These are phyloP conservation scores for Emydoidea blandingii DNA, from an alignment of 2,797 vertebrate species.

Conservation along the genomic window DNA sequence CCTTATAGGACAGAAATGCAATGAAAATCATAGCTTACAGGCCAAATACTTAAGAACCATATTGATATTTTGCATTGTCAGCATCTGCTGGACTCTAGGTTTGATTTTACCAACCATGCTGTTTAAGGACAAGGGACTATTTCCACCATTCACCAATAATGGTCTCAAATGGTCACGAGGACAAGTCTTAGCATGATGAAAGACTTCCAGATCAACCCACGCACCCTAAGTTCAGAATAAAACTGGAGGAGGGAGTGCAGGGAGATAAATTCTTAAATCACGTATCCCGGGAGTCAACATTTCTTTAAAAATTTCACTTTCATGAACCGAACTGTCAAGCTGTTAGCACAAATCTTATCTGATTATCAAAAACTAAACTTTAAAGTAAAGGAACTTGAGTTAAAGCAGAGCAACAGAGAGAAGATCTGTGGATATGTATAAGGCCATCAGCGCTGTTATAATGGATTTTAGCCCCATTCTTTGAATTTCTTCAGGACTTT, in stretches of 20 bases:
- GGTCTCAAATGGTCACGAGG: neutral
- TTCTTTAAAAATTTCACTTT: neutral
- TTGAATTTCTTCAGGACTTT: neutral
- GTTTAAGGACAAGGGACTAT: neutral
- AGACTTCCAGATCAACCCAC: neutral
- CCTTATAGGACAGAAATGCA: neutral
- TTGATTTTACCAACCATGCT: neutral
- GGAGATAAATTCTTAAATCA: constrained; percentile 11
- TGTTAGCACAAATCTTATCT: neutral
- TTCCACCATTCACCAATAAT: neutral
- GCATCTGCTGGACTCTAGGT: neutral
- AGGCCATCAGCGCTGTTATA: neutral
- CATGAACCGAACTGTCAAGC: neutral
- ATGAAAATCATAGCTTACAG: neutral
- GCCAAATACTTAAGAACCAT: constrained; percentile 17
- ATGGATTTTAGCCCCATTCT: neutral
- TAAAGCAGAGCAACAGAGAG: neutral
- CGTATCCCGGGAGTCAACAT: neutral
- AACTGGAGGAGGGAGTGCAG: neutral
- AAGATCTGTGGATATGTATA: neutral
- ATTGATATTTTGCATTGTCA: neutral
- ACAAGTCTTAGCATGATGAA: neutral
- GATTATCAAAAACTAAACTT: neutral
- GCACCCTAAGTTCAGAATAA: neutral
- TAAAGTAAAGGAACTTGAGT: neutral